Base-by-base conservation (phyloP, 1,140 invertebrate species). In the Hirudo medicinalis region DNA sequence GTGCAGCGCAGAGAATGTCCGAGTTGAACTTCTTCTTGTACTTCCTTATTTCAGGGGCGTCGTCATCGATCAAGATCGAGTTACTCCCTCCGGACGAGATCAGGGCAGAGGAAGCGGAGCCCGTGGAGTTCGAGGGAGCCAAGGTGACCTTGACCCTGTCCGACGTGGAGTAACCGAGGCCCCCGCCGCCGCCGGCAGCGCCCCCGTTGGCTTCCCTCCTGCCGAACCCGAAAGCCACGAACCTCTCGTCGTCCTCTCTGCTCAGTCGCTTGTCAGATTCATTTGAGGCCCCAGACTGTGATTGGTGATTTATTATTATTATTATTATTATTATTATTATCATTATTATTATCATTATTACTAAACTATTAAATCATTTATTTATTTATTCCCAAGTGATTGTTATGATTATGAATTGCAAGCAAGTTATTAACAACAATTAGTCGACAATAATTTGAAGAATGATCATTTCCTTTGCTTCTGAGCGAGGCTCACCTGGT, bases 21-120 rank as follows among this genome's bases (percentile, higher is more conserved):
- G 94, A 96, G 81, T 94, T 96, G 84, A 98, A 98, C 73, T 85
- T 78, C 90, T 87, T 86, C 92, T 96, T 87, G 85, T 98, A 98
- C 84, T 98, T 98, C 67, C 94, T 86, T 78, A 99, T 99, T 83
- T 99, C 96, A 0, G 96, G 96, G 32, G 95, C 97, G 78, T 99
- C 96, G n/a, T 43, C 69, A 4, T 73, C 72, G 43, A 49, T 9
- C 11, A 49, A 1, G 43, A 49, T 49, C 11, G 43, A 49, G 43
- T 49, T 49, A 17, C 43, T 49, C 17, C 57, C 36, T 6, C 43
- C 66, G 22, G 91, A 92, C 36, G 93, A 93, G 32, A 92, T 92
- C 0, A 97, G 93, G 81, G 97, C 97, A 54, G 97, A 93, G 82
- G 57, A 22, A 6, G 57, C 57, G 1, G 43, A 49, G 11, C 43